Evolutionary conservation across 1,140 invertebrate species (phyloP), one percentile per base, ranked within the genome.

Genomic region (Babylonia areolata): DNA sequence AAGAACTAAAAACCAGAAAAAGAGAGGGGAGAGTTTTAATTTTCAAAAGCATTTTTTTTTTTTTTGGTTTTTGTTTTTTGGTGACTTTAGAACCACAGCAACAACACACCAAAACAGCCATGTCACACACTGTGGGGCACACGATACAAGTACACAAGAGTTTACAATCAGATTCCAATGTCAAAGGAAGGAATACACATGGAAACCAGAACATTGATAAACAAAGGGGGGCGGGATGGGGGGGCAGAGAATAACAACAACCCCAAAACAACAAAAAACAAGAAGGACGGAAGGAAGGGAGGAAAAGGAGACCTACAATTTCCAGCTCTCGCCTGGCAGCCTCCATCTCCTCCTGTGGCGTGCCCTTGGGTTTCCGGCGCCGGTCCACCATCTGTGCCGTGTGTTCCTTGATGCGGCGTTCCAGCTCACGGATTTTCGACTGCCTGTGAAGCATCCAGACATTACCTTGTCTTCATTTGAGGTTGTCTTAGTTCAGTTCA

Each of bases 281-380:
- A 46, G 5, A 37, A 23, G 28, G 5, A 73, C 11, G 31, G 35
- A 35, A 33, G 6, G 35, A 35, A 6, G 28, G 31, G 0, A 35
- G 35, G 11, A 84, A 81, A 33, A 17, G 35, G 33, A 12, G 31
- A 92, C 92, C 89, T 89, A 94, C 93, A 54, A 93, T 90, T 86
- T 92, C 91, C 58, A 94, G 85, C 85, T 94, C 93, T 85, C 90
- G 89, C 54, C 88, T 87, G 15, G 93, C 93, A 11, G 92, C 91
- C 51, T 91, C 91, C 92, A 93, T 94, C 80, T 94, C 93, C 58
- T 93, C 90, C 84, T 94, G 92, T 23, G 93, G 93, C 0, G 91
- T 91, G 12, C 92, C 93, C 79, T 92, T 93, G 1, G 93, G 93
- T 46, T 90, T 87, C 88, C 90, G 90, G 42, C 93, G 80, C 71